Evolutionary conservation across 2,888 invertebrate species (phyloP).

Genomic region (Iselma pallidipennis): DNA sequence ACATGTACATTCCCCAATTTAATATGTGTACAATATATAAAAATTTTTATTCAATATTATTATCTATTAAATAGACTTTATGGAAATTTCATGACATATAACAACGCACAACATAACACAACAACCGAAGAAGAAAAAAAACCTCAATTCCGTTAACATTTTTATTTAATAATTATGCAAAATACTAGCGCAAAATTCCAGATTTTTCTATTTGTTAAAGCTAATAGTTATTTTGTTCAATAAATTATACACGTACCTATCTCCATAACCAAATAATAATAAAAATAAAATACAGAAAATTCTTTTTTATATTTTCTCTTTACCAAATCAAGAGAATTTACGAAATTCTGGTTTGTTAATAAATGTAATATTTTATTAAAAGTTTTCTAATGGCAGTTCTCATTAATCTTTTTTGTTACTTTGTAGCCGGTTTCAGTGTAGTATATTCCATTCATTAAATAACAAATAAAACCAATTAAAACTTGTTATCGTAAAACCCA

Average conservation of each 20-base stretch:
- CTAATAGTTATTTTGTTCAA: conserved; percentile 1
- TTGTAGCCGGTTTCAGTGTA: background rate
- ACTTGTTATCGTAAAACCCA: conserved; percentile 2
- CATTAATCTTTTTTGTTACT: conserved; percentile 7
- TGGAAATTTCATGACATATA: conserved; percentile 8
- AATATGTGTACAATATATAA: conserved; percentile 9
- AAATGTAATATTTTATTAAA: background rate
- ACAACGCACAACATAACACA: no score
- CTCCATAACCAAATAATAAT: no score
- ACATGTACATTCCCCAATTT: conserved; percentile 12
- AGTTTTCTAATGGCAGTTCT: conserved; percentile 1
- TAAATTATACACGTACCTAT: conserved; percentile 7
- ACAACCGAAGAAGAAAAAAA: background rate
- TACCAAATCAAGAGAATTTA: no score
- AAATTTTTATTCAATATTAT: conserved; percentile 11
- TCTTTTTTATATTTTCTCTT: no score
- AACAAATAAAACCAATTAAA: conserved; percentile 16
- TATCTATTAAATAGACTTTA: conserved; percentile 7
- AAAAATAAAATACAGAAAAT: no score
- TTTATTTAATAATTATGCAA: background rate
- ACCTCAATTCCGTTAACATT: background rate
- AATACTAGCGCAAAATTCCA: background rate
- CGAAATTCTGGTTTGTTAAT: background rate
- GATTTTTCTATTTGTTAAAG: background rate
- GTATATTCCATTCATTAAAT: conserved; percentile 2